Conservation (phyloP, 2,888 invertebrate genomes). For the Copidosoma aretas region DNA sequence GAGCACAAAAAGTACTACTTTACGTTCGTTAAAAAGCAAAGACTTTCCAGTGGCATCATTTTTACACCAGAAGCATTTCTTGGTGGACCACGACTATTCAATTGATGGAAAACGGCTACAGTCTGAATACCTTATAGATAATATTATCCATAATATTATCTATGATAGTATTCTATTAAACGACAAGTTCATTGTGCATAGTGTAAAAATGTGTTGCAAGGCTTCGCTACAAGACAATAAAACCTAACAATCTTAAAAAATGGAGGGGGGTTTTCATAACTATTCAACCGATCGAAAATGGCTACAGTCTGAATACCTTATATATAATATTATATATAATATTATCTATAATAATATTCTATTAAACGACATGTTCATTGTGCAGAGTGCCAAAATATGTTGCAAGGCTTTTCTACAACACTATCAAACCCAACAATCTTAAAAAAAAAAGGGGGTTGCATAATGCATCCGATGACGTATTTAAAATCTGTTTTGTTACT, state of each 20-base stretch:
- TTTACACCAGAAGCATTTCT: neutral
- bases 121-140: constrained; percentile 25
- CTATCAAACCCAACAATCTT: constrained; percentile 20
- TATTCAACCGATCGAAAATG: constrained; percentile 18
- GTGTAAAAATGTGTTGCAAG: constrained; percentile 19
- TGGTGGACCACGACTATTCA: constrained; percentile 17
- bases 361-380: constrained; percentile 30
- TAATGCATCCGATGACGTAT: constrained; percentile 29
- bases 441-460: constrained; percentile 31
- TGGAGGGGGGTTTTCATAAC: constrained; percentile 31
- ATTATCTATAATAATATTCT: constrained; percentile 27
- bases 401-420: constrained; percentile 2
- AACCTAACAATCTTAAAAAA: constrained; percentile 27
- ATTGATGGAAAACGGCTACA: constrained; percentile 17
- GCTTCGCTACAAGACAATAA: constrained; percentile 4
- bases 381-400: constrained; percentile 17
- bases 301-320: constrained; percentile 23
- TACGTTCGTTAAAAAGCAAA: neutral
- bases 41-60: neutral
- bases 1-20: neutral
- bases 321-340: constrained; percentile 25
- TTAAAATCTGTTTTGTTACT: constrained; percentile 16
- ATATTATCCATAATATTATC: constrained; percentile 30
- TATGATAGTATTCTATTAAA: constrained; percentile 26
- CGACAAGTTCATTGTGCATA: constrained; percentile 26